Conservation (phyloP, 2,888 invertebrate genomes). For the Emesis furor region DNA sequence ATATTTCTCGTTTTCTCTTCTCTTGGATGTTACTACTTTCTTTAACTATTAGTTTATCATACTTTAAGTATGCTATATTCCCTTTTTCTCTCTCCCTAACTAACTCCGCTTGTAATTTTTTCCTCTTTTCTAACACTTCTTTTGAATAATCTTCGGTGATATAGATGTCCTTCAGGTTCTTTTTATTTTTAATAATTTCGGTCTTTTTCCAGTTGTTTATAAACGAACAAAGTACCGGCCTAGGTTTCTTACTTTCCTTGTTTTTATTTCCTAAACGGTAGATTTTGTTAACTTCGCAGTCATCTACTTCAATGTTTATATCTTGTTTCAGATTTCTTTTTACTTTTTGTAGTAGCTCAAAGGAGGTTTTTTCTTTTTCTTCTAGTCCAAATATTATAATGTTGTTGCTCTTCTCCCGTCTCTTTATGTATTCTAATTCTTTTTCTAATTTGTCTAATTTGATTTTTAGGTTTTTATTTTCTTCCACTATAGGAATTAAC, state of each 20-base stretch:
- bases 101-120: conserved; percentile 58
- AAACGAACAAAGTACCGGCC: conserved; percentile 54
- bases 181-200: conserved; percentile 67
- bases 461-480: conserved; percentile 32
- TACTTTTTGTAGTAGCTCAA: conserved; percentile 57
- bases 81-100: conserved; percentile 67
- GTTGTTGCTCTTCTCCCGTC: conserved; percentile 45
- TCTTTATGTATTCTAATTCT: conserved; percentile 45
- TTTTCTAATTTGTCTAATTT: conserved; percentile 28
- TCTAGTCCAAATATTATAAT: conserved; percentile 60
- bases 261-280: conserved; percentile 52
- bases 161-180: conserved; percentile 64
- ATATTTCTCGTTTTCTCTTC: conserved; percentile 62
- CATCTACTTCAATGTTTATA: conserved; percentile 64
- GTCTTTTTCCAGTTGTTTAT: conserved; percentile 61
- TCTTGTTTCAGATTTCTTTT: conserved; percentile 57
- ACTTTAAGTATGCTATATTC: conserved; percentile 68
- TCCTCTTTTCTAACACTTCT: conserved; percentile 71
- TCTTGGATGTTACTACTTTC: conserved; percentile 40
- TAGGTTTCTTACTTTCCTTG: conserved; percentile 34
- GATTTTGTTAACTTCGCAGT: conserved; percentile 69
- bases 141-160: conserved; percentile 69
- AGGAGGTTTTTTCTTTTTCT: conserved; percentile 63
- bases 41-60: conserved; percentile 72
- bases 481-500: conserved; percentile 58